Base-by-base conservation (phyloP, 2,888 invertebrate species). In the Phytoseiulus persimilis region DNA sequence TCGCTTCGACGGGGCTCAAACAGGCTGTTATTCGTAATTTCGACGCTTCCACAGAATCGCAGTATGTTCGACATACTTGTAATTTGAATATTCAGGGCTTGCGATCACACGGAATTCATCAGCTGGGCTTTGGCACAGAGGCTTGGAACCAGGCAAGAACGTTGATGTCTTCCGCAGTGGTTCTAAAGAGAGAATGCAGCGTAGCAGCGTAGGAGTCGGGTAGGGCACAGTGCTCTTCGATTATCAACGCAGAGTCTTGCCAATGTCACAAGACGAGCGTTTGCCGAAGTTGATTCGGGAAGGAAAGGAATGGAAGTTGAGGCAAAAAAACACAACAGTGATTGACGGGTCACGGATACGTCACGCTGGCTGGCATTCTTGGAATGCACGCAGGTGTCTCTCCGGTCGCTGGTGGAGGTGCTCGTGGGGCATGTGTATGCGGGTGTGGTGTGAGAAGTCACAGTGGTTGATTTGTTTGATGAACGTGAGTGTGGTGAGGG, bases 71-170 rank as follows among this genome's bases (percentile, higher is more conserved):
- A 3, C 65, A 18, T 11, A 65, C 28, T 65, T 3, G 18, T 14
- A 65, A 65, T 65, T 65, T 65, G 23, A 28, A 28, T 23, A 28
- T 11, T 65, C 65, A 65, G 65, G 65, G 65, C 23, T 65, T 23
- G 65, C 65, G 65, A 23, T 65, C 65, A 18, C 65, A 65, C 65
- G 65, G 65, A 65, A 65, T 65, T 65, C 65, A 65, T 65, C 65
- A 65, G 65, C 65, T 65, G 65, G 65, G 65, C 65, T 65, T 65
- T 65, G 65, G 65, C 65, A 65, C 65, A 65, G 65, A 65, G 65
- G 65, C 65, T 65, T 65, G 65, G 65, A 65, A 65, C 65, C 65
- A 65, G 65, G 65, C 65, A 65, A 65, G 65, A 65, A 28, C 39
- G 39, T 6, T 39, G 39, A 39, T 65, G 65, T 65, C 28, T 65